Evolutionary conservation across 2,797 vertebrate genomes (phyloP), one percentile per base, ranked within the genome.

Genomic region (Siniperca obscura): DNA sequence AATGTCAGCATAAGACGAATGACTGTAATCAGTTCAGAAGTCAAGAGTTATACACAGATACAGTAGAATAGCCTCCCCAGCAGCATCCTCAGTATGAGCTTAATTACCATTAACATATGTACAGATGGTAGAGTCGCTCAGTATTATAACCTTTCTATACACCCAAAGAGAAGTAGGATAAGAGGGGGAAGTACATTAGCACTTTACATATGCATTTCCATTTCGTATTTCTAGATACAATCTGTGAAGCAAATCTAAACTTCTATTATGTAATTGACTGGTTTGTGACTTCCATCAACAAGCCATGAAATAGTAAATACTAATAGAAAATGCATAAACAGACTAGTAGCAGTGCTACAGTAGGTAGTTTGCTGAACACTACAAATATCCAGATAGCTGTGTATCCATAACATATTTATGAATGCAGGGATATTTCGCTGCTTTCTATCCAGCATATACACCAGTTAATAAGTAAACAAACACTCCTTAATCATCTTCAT

Each of bases 401-500:
- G 52, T 55, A 61, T 76, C 59, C 40, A 60, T 78, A 7, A 68
- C 77, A 73, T 88, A 86, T 91, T 83, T 81, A 79, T 85, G 60
- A 85, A 82, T 68, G 40, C 74, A 21, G 16, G 36, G 5, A 68
- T 56, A 22, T 84, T 46, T 66, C 27, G 78, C 65, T 57, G 11
- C 66, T 71, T 80, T 75, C 27, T 75, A 61, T 62, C 13, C 55
- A 56, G 57, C 55, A 22, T 44, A 14, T 61, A 65, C 44, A 11
- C 34, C 53, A 40, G 76, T 66, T 78, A 76, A 74, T 78, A 74
- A 36, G 67, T 83, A 90, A 90, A 87, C 76, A 89, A 84, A 86
- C 77, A 75, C 46, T 82, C 76, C 89, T 90, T 90, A 89, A 90
- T 91, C 83, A 84, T 80, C 62, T 67, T 70, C 70, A 59, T 52